Conservation (phyloP, 2,797 vertebrate species). For the Coluber constrictor region DNA sequence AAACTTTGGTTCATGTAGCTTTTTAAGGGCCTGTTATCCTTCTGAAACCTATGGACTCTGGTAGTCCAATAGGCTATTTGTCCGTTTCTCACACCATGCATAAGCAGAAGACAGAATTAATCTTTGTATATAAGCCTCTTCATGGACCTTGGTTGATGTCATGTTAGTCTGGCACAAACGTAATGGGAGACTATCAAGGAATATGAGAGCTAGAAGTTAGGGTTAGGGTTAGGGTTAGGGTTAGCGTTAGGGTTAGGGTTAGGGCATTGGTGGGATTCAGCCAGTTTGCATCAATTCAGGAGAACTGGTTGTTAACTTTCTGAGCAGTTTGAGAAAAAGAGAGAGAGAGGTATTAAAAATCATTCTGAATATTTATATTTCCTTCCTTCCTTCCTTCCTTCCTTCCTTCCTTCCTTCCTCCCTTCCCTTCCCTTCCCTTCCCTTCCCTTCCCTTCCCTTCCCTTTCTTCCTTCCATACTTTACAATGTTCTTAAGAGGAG, state of each 20-base stretch:
- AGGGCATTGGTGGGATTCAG: too few species aligned
- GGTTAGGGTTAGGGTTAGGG: too few species aligned
- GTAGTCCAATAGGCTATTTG: too few species aligned
- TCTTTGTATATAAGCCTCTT: background rate
- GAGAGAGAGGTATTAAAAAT: slow-evolving; percentile 45
- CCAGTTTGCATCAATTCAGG: too few species aligned
- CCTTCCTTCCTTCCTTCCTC: slow-evolving; percentile 16
- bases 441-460: background rate
- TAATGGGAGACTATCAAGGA: background rate
- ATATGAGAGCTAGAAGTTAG: background rate
- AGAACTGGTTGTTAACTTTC: too few species aligned
- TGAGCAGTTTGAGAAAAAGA: too few species aligned
- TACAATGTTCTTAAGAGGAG: slow-evolving; percentile 58
- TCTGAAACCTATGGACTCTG: too few species aligned
- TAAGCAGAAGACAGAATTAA: background rate
- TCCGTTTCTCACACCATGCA: too few species aligned
- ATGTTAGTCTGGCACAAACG: background rate
- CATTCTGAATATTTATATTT: slow-evolving; percentile 48
- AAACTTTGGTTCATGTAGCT: too few species aligned
- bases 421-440: background rate
- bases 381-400: background rate
- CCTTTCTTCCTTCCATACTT: slow-evolving; percentile 37
- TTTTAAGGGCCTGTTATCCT: too few species aligned
- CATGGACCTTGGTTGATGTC: background rate
- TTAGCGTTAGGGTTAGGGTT: too few species aligned